A percentile compares a stretch with the other conserved stretches of the same genome.
phyloP scores from a whole-genome alignment of 2,888 invertebrate species.

The Epirrita christyi region DNA sequence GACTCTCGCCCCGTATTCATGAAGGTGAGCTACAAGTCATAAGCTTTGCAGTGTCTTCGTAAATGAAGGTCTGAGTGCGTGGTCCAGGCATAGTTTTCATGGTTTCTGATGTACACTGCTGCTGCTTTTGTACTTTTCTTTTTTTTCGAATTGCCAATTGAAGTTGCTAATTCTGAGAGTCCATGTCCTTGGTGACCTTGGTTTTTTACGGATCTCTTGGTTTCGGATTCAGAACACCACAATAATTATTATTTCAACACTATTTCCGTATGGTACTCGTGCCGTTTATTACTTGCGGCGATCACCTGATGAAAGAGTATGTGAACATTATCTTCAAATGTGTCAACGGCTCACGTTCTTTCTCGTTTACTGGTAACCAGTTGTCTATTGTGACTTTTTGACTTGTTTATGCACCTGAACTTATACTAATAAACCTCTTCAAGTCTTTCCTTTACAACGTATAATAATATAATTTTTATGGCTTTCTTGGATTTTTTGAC shows the following conservation, averaged over 20 bases:
- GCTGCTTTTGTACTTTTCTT: neutral
- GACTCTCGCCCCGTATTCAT: conserved; percentile 81
- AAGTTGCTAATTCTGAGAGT: too few relatives aligned
- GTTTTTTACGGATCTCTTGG: too few relatives aligned
- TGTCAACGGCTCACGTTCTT: conserved; percentile 79
- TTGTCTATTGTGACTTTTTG: conserved; percentile 63
- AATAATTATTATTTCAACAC: neutral
- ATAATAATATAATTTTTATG: too few relatives aligned
- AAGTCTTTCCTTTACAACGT: conserved; percentile 22
- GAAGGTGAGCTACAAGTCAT: conserved; percentile 53
- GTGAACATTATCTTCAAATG: conserved; percentile 83
- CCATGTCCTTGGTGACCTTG: too few relatives aligned
- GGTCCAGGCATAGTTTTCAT: neutral
- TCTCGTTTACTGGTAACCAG: conserved; percentile 68
- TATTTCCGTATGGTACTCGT: neutral
- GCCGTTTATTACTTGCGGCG: conserved; percentile 38
- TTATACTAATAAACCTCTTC: conserved; percentile 39
- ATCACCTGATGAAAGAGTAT: conserved; percentile 60
- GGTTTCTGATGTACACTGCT: neutral
- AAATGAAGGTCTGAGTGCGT: neutral
- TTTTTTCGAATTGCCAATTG: neutral
- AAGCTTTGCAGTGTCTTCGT: conserved; percentile 26
- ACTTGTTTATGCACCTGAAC: conserved; percentile 53
- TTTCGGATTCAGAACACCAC: neutral
- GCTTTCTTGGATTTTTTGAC: conserved; percentile 10